These are phyloP conservation scores for Tetranychus piercei DNA, from an alignment of 2,888 invertebrate species.

Conservation along the genomic window DNA sequence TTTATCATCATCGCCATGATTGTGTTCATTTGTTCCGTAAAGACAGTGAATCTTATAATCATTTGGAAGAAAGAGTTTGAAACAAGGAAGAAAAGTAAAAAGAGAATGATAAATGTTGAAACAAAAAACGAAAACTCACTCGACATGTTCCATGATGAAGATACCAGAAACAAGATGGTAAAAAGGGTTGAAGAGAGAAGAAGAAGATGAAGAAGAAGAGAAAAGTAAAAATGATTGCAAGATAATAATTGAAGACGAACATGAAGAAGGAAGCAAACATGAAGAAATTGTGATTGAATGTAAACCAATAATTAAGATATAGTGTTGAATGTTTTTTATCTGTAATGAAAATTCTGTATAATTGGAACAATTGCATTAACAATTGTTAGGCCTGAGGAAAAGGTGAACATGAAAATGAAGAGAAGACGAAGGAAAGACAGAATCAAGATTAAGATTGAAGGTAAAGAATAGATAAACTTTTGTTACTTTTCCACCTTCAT, in stretches of 20 bases:
- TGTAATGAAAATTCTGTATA: background rate
- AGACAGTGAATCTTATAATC: too few relatives aligned
- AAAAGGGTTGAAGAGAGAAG: background rate
- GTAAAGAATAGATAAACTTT: background rate
- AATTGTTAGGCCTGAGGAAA: background rate
- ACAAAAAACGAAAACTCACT: background rate
- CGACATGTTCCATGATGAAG: background rate
- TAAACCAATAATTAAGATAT: conserved; percentile 1
- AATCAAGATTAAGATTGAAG: background rate
- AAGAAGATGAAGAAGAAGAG: background rate
- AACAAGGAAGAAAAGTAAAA: too few relatives aligned
- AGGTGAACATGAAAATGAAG: background rate
- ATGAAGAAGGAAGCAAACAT: background rate
- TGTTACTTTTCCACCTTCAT: background rate
- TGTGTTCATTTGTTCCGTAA: too few relatives aligned
- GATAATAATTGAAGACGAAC: background rate
- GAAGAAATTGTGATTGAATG: background rate
- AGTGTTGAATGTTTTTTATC: background rate
- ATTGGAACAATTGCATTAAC: background rate
- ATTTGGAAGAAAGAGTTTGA: too few relatives aligned
- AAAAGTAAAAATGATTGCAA: background rate
- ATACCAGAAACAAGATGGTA: background rate
- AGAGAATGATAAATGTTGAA: too few relatives aligned
- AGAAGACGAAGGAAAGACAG: background rate
- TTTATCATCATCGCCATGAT: too few relatives aligned